These are phyloP conservation scores for Lepisosteus oculatus DNA, from an alignment of 2,113 vertebrate species.

Conservation along the genomic window DNA sequence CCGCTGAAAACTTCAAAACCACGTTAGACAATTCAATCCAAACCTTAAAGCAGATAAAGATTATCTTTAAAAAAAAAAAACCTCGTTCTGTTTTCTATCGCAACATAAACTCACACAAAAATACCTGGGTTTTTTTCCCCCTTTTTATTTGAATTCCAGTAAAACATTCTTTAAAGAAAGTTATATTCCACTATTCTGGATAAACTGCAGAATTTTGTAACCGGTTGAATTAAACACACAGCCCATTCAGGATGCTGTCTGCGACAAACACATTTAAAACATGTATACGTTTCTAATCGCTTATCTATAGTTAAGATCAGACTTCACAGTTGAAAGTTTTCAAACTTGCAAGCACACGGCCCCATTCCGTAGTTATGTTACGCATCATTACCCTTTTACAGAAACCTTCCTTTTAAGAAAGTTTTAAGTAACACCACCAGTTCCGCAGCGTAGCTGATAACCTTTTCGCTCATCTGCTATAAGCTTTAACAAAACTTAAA, in stretches of 20 bases:
- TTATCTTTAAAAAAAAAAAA: neutral
- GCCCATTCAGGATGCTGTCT: too few species aligned
- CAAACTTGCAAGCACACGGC: conserved; percentile 30
- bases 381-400: conserved; percentile 17
- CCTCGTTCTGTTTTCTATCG: neutral
- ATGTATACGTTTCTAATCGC: conserved; percentile 31
- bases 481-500: conserved; percentile 25
- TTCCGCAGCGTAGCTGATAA: neutral
- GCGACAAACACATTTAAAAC: too few species aligned
- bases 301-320: conserved; percentile 34
- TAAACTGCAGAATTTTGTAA: neutral
- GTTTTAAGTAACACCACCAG: conserved; percentile 15
- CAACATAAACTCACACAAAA: too few species aligned
- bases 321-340: conserved; percentile 39
- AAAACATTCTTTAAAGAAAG: too few species aligned
- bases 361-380: conserved; percentile 7
- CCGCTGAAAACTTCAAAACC: neutral
- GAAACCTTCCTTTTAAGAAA: conserved; percentile 19
- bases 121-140: too few species aligned
- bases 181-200: neutral
- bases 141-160: too few species aligned
- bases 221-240: too few species aligned
- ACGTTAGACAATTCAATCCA: neutral
- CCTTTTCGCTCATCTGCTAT: conserved; percentile 1
- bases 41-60: neutral